Conservation (phyloP, 2,113 vertebrate genomes). For the Daphoenositta chrysoptera region DNA sequence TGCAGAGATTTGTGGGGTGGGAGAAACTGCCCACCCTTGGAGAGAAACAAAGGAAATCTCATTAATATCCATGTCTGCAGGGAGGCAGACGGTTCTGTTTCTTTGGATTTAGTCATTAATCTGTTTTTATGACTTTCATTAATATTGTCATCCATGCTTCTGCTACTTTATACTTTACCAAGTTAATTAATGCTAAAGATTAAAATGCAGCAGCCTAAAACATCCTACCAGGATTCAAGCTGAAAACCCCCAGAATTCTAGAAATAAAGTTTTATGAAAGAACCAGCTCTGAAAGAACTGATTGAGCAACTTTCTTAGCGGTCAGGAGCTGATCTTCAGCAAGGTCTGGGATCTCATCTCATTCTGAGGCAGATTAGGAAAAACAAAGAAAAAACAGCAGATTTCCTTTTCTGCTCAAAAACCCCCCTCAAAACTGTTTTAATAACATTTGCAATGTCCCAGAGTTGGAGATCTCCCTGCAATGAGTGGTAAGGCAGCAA, state of each 20-base stretch:
- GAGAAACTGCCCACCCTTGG: not conserved
- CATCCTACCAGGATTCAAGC: not conserved
- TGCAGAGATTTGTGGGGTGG: not conserved
- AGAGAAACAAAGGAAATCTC: conserved; percentile 11
- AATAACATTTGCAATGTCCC: not conserved
- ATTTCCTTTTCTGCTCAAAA: not conserved
- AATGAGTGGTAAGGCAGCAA: not conserved
- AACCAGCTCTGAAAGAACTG: not conserved
- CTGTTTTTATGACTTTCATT: conserved; percentile 19
- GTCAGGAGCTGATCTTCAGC: not conserved
- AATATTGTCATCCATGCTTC: not conserved
- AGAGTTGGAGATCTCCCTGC: not conserved
- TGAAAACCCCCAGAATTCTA: not conserved
- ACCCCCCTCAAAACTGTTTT: not conserved
- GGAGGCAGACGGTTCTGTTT: not conserved
- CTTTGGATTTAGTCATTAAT: not conserved
- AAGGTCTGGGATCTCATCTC: not conserved
- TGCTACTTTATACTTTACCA: not conserved
- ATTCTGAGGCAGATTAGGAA: not conserved
- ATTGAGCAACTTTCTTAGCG: not conserved
- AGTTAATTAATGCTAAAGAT: conserved; percentile 6
- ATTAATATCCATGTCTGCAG: not conserved
- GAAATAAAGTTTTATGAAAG: not conserved
- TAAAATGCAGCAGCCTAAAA: not conserved
- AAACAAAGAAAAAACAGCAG: not conserved